Base-by-base conservation (phyloP, 2,113 vertebrate species). In the Promerops cafer region DNA sequence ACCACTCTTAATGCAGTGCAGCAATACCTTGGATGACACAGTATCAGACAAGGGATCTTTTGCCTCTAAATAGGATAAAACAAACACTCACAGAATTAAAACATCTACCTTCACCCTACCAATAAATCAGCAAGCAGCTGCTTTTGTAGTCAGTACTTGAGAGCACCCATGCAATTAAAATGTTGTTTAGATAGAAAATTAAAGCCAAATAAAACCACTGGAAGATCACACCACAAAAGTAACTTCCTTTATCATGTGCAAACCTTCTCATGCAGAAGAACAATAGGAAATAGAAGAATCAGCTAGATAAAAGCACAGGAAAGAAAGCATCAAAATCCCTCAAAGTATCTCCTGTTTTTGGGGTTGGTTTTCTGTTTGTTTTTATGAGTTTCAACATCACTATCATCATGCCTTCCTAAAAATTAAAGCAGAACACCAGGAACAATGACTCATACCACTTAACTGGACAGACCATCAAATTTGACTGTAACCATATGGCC, bases 261-360 rank as follows among this genome's bases (percentile, higher is more conserved):
- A 72, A 57, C 45, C 40, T 79, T 87, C 71, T 77, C 90, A 95
- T 90, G 92, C 87, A 97, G 63, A 87, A 70, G 96, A 98, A 79
- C 82, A 96, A 92, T 83, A 78, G 56, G 31, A 80, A 95, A 90
- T 21, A 92, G 33, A 94, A 96, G 79, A 92, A 47, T 2, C 17
- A 89, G 74, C 84, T 92, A 92, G 17, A 91, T 93, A 97, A 96
- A 98, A 98, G 96, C 95, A 96, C 76, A 97, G 96, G 90, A 97
- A 98, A 94, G 96, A 97, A 96, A 97, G 97, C 79, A 95, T 86
- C 57, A 89, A 97, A 97, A 95, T 96, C 97, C 93, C 97, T 97
- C 94, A 98, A 99, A 99, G 99, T 99, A 99, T 99, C 99, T 99
- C 99, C 99, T 99, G 98, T 99, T 99, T 98, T 98, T 60, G 27